Evolutionary conservation across 2,113 vertebrate genomes (phyloP).

Genomic region (Lutjanus erythropterus): DNA sequence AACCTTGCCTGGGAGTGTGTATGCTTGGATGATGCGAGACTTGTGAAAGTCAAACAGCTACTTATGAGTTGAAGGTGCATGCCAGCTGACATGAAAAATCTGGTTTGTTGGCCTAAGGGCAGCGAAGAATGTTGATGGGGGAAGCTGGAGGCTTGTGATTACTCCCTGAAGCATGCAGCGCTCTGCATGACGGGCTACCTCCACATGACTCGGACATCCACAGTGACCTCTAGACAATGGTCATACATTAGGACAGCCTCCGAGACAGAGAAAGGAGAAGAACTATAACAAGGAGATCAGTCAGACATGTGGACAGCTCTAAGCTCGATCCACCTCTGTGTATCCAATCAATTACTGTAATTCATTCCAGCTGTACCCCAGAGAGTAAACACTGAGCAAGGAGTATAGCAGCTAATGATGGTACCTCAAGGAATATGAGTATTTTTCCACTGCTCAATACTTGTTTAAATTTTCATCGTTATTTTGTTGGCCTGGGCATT

Average conservation of each 20-base stretch:
- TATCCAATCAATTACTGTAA: conserved; percentile 68
- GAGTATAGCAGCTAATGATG: conserved; percentile 60
- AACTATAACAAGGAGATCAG: conserved; percentile 51
- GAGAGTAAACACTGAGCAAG: conserved; percentile 55
- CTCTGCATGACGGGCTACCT: conserved; percentile 74
- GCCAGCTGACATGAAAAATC: conserved; percentile 87
- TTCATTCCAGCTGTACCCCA: conserved; percentile 40
- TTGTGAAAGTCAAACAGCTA: conserved; percentile 89
- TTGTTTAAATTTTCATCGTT: conserved; percentile 54
- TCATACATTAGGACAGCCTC: conserved; percentile 54
- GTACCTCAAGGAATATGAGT: conserved; percentile 34
- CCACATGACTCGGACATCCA: conserved; percentile 76
- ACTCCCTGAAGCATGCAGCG: conserved; percentile 80
- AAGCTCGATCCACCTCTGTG: conserved; percentile 44
- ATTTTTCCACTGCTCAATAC: conserved; percentile 47
- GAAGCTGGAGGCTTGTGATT: conserved; percentile 80
- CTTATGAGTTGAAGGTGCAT: conserved; percentile 86
- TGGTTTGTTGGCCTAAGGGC: conserved; percentile 85
- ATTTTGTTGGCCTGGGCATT: conserved; percentile 43
- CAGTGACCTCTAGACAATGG: conserved; percentile 83
- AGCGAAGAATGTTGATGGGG: conserved; percentile 80
- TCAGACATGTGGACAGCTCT: conserved; percentile 50
- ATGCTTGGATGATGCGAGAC: conserved; percentile 80
- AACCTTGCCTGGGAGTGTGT: conserved; percentile 84
- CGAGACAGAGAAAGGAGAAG: conserved; percentile 13